Evolutionary conservation across 2,797 vertebrate species (phyloP).

Genomic region (Squalus acanthias): DNA sequence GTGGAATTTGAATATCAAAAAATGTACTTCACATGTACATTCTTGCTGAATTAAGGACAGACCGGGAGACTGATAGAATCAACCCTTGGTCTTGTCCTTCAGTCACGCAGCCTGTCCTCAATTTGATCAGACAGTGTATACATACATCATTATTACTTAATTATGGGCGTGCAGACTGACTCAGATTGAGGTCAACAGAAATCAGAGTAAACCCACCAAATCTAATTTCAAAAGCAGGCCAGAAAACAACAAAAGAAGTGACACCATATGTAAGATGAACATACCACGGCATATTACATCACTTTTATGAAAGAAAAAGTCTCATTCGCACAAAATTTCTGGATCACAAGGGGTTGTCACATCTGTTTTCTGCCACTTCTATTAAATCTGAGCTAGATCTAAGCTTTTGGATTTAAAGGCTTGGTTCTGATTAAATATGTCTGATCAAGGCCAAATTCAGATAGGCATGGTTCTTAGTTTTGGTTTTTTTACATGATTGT

Average conservation of each 20-base stretch:
- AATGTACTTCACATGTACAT: background rate
- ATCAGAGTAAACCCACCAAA: background rate
- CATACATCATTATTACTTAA: background rate
- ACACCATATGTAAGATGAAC: conserved; percentile 12
- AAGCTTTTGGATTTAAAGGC: background rate
- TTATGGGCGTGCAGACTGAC: background rate
- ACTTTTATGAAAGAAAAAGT: background rate
- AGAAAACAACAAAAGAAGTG: conserved; percentile 20
- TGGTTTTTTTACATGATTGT: background rate
- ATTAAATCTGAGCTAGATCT: background rate
- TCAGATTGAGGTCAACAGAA: conserved; percentile 7
- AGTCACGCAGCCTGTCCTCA: background rate
- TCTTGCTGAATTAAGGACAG: background rate
- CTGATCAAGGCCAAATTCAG: background rate
- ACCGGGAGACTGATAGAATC: conserved; percentile 4
- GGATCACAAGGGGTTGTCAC: conserved; percentile 7
- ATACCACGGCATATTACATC: conserved; percentile 20
- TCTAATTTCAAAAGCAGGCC: conserved; percentile 2
- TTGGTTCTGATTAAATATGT: background rate
- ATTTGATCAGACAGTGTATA: conserved; percentile 1
- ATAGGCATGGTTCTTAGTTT: background rate
- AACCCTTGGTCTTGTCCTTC: background rate
- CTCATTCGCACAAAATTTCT: background rate
- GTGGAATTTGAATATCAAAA: background rate
- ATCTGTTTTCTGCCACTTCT: conserved; percentile 14